Percentiles rank a stretch among this genome's conserved stretches.
These are phyloP conservation scores for Amphiura filiformis DNA, from an alignment of 35 echinoderm and acorn worm genomes.

Conservation along the genomic window DNA sequence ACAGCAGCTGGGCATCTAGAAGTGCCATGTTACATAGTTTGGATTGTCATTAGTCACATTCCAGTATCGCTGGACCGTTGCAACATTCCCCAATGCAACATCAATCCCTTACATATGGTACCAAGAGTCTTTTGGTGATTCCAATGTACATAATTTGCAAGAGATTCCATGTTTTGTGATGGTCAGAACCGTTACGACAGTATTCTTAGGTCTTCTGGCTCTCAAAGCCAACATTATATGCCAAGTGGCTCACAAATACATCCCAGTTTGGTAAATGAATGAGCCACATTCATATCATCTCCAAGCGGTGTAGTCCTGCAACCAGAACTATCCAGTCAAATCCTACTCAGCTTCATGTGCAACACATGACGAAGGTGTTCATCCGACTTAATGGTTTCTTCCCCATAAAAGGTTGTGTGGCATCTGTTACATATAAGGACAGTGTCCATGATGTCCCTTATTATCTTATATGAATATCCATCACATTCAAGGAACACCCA, in stretches of 20 bases:
- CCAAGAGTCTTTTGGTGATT: too few species aligned
- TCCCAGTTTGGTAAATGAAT: background rate
- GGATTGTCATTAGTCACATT: background rate
- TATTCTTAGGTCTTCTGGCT: background rate
- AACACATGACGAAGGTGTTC: background rate
- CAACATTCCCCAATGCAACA: too few species aligned
- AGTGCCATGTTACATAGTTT: conserved; percentile 13
- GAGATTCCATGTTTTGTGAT: background rate
- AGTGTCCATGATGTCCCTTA: conserved; percentile 18
- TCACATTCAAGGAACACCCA: conserved; percentile 1
- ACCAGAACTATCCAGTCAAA: conserved; percentile 12
- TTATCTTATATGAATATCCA: conserved; percentile 11
- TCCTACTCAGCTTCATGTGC: background rate
- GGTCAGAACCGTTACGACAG: background rate
- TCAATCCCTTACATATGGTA: background rate
- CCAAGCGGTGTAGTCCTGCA: background rate
- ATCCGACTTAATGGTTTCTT: background rate
- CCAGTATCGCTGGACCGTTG: conserved; percentile 24
- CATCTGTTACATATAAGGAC: background rate
- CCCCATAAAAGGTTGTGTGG: background rate
- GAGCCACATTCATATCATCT: background rate
- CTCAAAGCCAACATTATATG: background rate
- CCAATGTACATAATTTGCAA: background rate
- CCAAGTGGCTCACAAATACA: background rate
- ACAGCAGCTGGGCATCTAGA: conserved; percentile 28